Evolutionary conservation across 2,888 invertebrate genomes (phyloP).

Genomic region (Perithous albicinctus): DNA sequence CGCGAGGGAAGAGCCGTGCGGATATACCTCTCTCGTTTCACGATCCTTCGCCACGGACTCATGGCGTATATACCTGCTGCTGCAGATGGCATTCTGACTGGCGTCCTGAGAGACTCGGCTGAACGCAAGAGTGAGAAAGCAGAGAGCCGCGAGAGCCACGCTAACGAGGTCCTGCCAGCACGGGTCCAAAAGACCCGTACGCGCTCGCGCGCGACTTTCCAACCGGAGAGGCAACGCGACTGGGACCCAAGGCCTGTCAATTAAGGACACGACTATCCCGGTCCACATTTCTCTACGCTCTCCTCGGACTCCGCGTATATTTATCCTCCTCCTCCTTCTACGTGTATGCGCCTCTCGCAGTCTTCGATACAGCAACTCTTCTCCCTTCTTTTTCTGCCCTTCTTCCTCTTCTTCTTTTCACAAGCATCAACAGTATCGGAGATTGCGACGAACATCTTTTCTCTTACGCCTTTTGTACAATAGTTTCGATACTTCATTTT

Average conservation of each 20-base stretch:
- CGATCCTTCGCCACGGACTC: conserved; percentile 22
- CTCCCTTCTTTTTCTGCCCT: conserved; percentile 46
- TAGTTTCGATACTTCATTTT: not conserved
- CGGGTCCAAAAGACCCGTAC: conserved; percentile 73
- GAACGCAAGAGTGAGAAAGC: conserved; percentile 46
- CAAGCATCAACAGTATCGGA: conserved; percentile 2
- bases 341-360: conserved; percentile 28
- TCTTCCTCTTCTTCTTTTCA: conserved; percentile 37
- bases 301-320: conserved; percentile 71
- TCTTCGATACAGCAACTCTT: conserved; percentile 25
- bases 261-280: conserved; percentile 84
- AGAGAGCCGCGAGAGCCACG: conserved; percentile 70
- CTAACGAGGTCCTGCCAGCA: conserved; percentile 82
- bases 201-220: conserved; percentile 63
- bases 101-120: conserved; percentile 69
- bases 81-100: conserved; percentile 78
- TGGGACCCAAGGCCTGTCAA: conserved; percentile 81
- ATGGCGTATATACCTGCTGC: conserved; percentile 67
- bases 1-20: not conserved
- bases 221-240: conserved; percentile 70
- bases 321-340: conserved; percentile 59
- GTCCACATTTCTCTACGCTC: conserved; percentile 83
- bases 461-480: conserved; percentile 14
- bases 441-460: conserved; percentile 48
- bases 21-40: conserved; percentile 30